Conservation (phyloP, 2,888 invertebrate species). For the Drosophila sordidula region DNA sequence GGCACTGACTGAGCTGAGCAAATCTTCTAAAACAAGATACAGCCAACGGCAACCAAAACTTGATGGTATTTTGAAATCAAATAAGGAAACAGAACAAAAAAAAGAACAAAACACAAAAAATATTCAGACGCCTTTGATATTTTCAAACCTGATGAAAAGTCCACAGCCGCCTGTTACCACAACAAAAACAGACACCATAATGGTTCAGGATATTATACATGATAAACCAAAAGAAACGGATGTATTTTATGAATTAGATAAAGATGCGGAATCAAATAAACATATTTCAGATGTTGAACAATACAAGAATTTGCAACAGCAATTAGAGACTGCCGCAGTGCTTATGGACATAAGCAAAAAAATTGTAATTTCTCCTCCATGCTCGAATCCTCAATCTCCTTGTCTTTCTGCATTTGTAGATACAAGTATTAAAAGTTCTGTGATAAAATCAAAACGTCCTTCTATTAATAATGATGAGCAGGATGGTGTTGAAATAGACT, state of each 20-base stretch:
- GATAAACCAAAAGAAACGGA: slow-evolving; percentile 34
- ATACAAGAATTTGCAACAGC: slow-evolving; percentile 82
- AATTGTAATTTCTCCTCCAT: slow-evolving; percentile 84
- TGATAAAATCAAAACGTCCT: slow-evolving; percentile 85
- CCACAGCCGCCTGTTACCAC: slow-evolving; percentile 31
- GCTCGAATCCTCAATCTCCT: slow-evolving; percentile 84
- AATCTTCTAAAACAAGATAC: slow-evolving; percentile 78
- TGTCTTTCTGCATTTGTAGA: slow-evolving; percentile 75
- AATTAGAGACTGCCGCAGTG: slow-evolving; percentile 85
- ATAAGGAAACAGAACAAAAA: slow-evolving; percentile 44
- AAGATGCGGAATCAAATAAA: slow-evolving; percentile 31
- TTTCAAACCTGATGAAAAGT: slow-evolving; percentile 50
- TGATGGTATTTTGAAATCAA: slow-evolving; percentile 32
- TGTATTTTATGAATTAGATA: slow-evolving; percentile 28
- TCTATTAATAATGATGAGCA: slow-evolving; percentile 73
- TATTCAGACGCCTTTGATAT: slow-evolving; percentile 29
- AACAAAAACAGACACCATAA: slow-evolving; percentile 36
- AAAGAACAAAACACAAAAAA: slow-evolving; percentile 40
- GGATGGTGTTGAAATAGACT: slow-evolving; percentile 74
- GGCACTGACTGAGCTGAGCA: slow-evolving; percentile 84
- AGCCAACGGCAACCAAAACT: slow-evolving; percentile 45
- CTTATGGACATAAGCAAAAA: slow-evolving; percentile 85
- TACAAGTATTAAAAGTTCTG: slow-evolving; percentile 85
- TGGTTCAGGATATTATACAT: slow-evolving; percentile 31
- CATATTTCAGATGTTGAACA: slow-evolving; percentile 63